Percentiles rank a stretch among this genome's conserved stretches.
Evolutionary conservation across 2,888 invertebrate species (phyloP).

Genomic region (Monopis laevigella): DNA sequence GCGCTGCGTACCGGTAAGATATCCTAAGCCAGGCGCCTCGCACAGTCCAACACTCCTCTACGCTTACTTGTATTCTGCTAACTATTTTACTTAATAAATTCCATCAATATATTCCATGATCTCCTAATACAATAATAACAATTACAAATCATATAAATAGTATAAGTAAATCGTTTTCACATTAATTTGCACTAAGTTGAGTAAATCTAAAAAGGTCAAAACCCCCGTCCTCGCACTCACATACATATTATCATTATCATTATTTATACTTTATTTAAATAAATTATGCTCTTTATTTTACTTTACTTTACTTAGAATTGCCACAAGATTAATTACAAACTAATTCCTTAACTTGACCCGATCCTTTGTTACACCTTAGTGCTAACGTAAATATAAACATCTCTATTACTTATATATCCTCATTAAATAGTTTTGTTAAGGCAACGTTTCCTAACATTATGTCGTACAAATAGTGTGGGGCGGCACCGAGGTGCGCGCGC

Average conservation of each 20-base stretch:
- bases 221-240: conserved; percentile 20
- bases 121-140: conserved; percentile 64
- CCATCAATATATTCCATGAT: conserved; percentile 64
- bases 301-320: conserved; percentile 42
- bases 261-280: conserved; percentile 56
- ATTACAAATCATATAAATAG: conserved; percentile 66
- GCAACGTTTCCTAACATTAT: conserved; percentile 62
- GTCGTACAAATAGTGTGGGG: not conserved
- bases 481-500: no score
- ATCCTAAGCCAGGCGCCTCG: conserved; percentile 16
- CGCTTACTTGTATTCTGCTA: conserved; percentile 67
- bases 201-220: conserved; percentile 63
- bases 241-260: conserved; percentile 37
- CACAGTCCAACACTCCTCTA: conserved; percentile 64
- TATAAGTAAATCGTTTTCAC: conserved; percentile 60
- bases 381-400: conserved; percentile 58
- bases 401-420: conserved; percentile 60
- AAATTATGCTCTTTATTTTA: conserved; percentile 65
- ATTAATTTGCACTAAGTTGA: conserved; percentile 67
- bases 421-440: conserved; percentile 59
- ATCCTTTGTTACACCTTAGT: conserved; percentile 46
- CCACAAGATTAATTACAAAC: conserved; percentile 61
- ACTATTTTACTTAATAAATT: conserved; percentile 69
- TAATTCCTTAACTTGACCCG: conserved; percentile 65
- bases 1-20: not conserved